Percentiles rank a stretch among this genome's conserved stretches.
phyloP scores from a whole-genome alignment of 2,797 vertebrate genomes.

The Chaetodon trifasciatus region DNA sequence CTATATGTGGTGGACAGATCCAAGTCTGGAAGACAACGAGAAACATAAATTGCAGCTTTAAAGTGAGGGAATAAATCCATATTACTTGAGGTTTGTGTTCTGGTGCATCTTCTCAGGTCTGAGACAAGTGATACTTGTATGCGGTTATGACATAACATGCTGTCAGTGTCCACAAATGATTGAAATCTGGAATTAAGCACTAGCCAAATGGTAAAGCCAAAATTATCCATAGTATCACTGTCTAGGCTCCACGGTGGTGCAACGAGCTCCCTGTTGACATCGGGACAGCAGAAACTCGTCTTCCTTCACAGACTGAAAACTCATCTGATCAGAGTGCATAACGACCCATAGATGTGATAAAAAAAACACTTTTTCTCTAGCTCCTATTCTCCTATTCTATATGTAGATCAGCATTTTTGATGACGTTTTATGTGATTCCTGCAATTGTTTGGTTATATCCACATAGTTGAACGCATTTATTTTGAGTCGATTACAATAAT shows the following conservation, averaged over 20 bases:
- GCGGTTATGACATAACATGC: not conserved
- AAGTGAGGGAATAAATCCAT: not conserved
- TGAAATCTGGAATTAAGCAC: not conserved
- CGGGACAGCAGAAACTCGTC: not conserved
- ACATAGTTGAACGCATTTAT: not conserved
- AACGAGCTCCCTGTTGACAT: not conserved
- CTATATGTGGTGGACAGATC: not conserved
- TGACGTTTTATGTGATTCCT: not conserved
- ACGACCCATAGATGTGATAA: no score
- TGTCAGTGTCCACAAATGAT: not conserved
- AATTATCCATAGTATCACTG: no score
- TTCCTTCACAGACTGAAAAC: no score
- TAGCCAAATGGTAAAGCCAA: not conserved
- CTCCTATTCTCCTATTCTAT: not conserved
- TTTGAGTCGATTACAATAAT: not conserved
- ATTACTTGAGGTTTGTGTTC: not conserved
- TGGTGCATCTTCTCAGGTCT: not conserved
- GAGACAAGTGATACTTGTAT: not conserved
- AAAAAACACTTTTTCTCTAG: no score
- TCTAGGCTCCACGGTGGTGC: not conserved
- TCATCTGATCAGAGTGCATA: no score
- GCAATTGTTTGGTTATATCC: not conserved
- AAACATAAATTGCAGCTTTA: not conserved
- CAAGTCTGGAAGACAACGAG: not conserved
- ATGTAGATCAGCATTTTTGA: not conserved